phyloP scores from a whole-genome alignment of 2,797 vertebrate genomes.

The Sardinella longiceps region DNA sequence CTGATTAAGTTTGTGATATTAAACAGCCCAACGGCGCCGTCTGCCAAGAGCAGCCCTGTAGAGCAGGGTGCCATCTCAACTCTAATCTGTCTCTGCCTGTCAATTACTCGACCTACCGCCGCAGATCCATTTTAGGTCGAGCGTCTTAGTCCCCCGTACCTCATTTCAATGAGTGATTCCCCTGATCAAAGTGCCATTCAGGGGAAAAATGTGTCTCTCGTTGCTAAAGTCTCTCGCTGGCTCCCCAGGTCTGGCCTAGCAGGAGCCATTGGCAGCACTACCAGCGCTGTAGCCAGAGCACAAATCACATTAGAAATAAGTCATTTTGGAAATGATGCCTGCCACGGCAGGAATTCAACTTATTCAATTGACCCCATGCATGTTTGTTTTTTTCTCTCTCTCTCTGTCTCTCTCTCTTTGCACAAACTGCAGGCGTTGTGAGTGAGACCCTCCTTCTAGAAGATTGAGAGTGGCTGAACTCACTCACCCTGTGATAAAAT shows the following conservation, averaged over 20 bases:
- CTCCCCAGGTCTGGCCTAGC: background rate
- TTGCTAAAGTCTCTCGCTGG: background rate
- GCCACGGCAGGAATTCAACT: conserved; percentile 1
- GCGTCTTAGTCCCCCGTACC: background rate
- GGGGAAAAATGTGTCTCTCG: conserved; percentile 1
- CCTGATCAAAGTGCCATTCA: conserved; percentile 15
- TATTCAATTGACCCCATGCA: conserved; percentile 28
- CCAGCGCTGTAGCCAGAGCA: background rate
- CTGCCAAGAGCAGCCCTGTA: conserved; percentile 50
- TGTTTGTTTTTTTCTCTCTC: conserved; percentile 50
- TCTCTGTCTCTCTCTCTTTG: conserved; percentile 53
- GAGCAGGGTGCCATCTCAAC: conserved; percentile 54
- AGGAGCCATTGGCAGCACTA: background rate
- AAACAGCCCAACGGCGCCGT: conserved; percentile 61
- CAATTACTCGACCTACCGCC: background rate
- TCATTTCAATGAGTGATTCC: conserved; percentile 22
- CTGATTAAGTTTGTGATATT: conserved; percentile 75
- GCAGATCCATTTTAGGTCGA: conserved; percentile 27
- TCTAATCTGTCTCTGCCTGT: background rate
- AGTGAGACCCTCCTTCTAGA: conserved; percentile 57
- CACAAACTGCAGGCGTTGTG: conserved; percentile 52
- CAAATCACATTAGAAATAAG: conserved; percentile 19
- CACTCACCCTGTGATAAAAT: conserved; percentile 67
- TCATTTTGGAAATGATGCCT: conserved; percentile 7
- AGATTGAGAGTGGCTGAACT: conserved; percentile 63